Percentiles rank a stretch among this genome's conserved stretches.
phyloP scores from a whole-genome alignment of 2,797 vertebrate genomes.

The Smutsia gigantea region DNA sequence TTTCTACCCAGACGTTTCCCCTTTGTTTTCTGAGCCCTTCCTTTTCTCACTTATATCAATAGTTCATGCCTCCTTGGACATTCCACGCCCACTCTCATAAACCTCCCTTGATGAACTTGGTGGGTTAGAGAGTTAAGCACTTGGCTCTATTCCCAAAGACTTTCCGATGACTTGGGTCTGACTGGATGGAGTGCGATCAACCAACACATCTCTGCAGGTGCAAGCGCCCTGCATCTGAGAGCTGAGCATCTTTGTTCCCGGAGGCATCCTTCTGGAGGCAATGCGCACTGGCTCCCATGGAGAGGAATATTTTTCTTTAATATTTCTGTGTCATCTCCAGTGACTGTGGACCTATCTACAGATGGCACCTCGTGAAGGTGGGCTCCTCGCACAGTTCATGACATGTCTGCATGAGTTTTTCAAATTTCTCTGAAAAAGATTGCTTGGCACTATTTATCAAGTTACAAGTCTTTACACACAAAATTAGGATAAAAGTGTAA shows the following conservation, averaged over 20 bases:
- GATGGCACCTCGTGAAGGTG: not conserved
- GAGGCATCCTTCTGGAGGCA: not conserved
- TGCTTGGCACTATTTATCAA: not conserved
- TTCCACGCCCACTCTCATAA: not conserved
- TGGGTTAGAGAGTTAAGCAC: not conserved
- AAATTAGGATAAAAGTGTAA: not conserved
- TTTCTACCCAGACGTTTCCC: not conserved
- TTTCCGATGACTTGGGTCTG: not conserved
- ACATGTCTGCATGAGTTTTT: conserved; percentile 21
- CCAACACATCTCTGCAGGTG: not conserved
- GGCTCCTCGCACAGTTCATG: not conserved
- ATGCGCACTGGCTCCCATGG: not conserved
- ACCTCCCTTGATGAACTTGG: not conserved
- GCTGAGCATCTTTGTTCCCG: not conserved
- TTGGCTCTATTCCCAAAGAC: not conserved
- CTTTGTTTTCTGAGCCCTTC: not conserved
- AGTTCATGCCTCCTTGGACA: not conserved
- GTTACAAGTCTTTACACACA: not conserved
- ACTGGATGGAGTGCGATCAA: not conserved
- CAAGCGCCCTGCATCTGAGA: not conserved
- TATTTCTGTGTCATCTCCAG: conserved; percentile 38
- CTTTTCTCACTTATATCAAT: not conserved
- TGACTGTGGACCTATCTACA: not conserved
- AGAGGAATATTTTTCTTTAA: conserved; percentile 53
- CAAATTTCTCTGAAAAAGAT: conserved; percentile 20